Evolutionary conservation across 2,113 vertebrate species (phyloP).

Genomic region (Struthidea cinerea): DNA sequence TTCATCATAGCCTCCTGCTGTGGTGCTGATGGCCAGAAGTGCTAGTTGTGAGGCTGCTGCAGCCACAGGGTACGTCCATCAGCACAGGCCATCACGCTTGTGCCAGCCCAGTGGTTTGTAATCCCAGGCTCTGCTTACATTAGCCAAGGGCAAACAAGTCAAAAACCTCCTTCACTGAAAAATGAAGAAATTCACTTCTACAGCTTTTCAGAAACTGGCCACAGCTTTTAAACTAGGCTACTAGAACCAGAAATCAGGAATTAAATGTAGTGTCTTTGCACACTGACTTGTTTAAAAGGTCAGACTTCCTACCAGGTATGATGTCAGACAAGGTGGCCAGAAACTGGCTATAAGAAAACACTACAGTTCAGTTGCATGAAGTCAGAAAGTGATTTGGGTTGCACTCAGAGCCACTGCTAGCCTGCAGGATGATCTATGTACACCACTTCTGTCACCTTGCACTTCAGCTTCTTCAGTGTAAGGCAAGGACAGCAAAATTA

Average conservation of each 20-base stretch:
- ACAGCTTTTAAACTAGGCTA: not conserved
- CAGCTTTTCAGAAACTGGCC: not conserved
- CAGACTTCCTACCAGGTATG: not conserved
- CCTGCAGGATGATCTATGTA: not conserved
- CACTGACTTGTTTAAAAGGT: not conserved
- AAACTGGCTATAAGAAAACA: not conserved
- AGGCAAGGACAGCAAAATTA: not conserved
- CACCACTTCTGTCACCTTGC: not conserved
- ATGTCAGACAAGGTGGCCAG: not conserved
- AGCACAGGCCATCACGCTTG: not conserved
- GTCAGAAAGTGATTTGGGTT: not conserved
- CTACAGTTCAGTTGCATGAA: not conserved
- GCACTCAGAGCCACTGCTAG: not conserved
- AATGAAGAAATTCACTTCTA: not conserved
- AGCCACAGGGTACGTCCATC: not conserved
- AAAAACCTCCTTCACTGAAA: not conserved
- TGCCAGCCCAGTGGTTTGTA: conserved; percentile 4
- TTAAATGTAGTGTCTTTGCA: not conserved
- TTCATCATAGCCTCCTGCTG: not conserved
- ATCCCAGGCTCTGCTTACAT: not conserved
- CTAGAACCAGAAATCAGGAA: not conserved
- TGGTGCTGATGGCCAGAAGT: conserved; percentile 40
- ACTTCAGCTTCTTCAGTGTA: not conserved
- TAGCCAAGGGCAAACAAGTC: conserved; percentile 37
- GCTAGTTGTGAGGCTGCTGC: not conserved